Evolutionary conservation across 2,113 vertebrate genomes (phyloP).

Genomic region (Forbesichthys agassizii): DNA sequence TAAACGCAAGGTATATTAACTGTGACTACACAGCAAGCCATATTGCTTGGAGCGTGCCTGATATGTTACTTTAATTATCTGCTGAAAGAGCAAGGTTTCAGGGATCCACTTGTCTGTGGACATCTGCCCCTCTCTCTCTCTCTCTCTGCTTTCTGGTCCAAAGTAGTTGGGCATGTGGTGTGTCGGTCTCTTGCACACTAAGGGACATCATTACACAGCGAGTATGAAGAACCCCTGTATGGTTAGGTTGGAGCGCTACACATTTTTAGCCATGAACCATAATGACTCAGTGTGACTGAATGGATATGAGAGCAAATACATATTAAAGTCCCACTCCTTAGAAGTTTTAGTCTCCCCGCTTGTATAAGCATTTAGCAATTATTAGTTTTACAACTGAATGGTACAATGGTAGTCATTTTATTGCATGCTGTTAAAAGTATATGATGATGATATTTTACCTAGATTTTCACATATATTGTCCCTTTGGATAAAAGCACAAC

Average conservation of each 20-base stretch:
- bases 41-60: background rate
- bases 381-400: too few species aligned
- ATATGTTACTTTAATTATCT: background rate
- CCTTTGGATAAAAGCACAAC: background rate
- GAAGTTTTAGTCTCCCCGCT: too few species aligned
- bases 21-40: slow-evolving; percentile 8
- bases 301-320: slow-evolving; percentile 1
- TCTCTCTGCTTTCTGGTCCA: slow-evolving; percentile 9
- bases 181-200: slow-evolving; percentile 9
- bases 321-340: background rate
- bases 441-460: too few species aligned
- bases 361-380: too few species aligned
- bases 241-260: background rate
- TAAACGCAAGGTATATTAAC: slow-evolving; percentile 1
- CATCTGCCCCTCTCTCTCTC: slow-evolving; percentile 34
- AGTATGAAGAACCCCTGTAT: too few species aligned
- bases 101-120: slow-evolving; percentile 8
- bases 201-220: background rate
- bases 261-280: background rate
- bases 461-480: background rate
- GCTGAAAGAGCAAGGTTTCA: slow-evolving; percentile 5
- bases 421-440: too few species aligned
- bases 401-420: too few species aligned
- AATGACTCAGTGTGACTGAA: background rate
- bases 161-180: slow-evolving; percentile 8